Base-by-base conservation (phyloP, 2,797 vertebrate species). In the Acanthurus lineatus region DNA sequence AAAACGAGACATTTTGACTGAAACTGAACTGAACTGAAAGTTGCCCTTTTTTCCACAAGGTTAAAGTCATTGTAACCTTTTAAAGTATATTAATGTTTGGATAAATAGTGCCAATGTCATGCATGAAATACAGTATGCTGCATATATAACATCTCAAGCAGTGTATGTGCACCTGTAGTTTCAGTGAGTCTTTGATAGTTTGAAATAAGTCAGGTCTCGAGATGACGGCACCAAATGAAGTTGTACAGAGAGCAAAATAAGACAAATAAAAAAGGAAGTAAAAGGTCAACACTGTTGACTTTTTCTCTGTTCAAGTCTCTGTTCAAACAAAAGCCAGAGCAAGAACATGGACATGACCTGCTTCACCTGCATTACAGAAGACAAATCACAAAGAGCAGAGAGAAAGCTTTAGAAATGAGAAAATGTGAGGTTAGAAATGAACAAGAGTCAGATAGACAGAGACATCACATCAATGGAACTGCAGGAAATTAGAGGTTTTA, bases 21-120 rank as follows among this genome's bases (percentile, higher is more conserved):
- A 73, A 44, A 67, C 60, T 42, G 40, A 4, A 42, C 40, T 42
- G 40, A 12, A 42, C 40, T 42, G 52, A 63, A 64, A 60, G 48
- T 22, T 77, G 45, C 1, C 1, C 20, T 35, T 44, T 19, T 16
- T 73, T 59, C 12, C 12, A 49, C 53, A n/a, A 61, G 49, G 20
- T 45, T 58, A 66, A 76, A 42, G 63, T 70, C 56, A 85, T 72
- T 64, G 70, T 5, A 65, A 32, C 40, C 19, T 72, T 76, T 69
- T 49, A 54, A 35, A 48, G 48, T 54, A 32, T 59, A 57, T 77
- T 68, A 40, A 8, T 35, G 32, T 35, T 63, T 28, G 52, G 38
- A 16, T 53, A 64, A 70, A 59, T 32, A 42, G 52, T 63, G 48
- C 14, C n/a, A 12, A 12, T 12, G 11, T 42, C 40, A 42, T 42